Evolutionary conservation across 2,113 vertebrate genomes (phyloP).

Genomic region (Melanocharis versteri): DNA sequence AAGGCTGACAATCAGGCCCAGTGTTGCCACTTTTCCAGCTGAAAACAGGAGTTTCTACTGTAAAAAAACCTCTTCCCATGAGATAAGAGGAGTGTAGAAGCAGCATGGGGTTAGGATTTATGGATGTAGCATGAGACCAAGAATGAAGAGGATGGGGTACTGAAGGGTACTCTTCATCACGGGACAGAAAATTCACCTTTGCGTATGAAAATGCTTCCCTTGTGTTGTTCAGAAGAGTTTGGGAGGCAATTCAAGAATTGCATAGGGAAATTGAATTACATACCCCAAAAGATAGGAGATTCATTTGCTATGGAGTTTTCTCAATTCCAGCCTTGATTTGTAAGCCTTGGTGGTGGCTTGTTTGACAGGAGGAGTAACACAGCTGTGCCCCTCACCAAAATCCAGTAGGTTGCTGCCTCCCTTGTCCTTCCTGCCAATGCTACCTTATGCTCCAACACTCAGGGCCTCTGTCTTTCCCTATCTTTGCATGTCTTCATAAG

Average conservation of each 20-base stretch:
- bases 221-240: not conserved
- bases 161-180: not conserved
- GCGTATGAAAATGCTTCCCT: not conserved
- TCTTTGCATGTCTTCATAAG: not conserved
- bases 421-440: not conserved
- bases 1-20: slow-evolving; percentile 67
- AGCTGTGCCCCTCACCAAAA: not conserved
- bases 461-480: not conserved
- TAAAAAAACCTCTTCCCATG: not conserved
- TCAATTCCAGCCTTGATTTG: not conserved
- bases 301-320: not conserved
- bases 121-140: not conserved
- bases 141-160: not conserved
- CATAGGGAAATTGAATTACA: not conserved
- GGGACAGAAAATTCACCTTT: not conserved
- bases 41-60: slow-evolving; percentile 14
- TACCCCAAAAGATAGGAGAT: not conserved
- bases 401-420: not conserved
- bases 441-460: not conserved
- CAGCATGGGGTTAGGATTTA: not conserved
- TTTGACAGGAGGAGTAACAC: not conserved
- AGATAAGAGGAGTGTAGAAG: not conserved
- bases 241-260: not conserved
- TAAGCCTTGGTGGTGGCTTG: not conserved
- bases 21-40: slow-evolving; percentile 11